A percentile compares a stretch with the other conserved stretches of the same genome.
These are phyloP conservation scores for Jaculus jaculus DNA, from an alignment of 2,113 vertebrate species.

Conservation along the genomic window DNA sequence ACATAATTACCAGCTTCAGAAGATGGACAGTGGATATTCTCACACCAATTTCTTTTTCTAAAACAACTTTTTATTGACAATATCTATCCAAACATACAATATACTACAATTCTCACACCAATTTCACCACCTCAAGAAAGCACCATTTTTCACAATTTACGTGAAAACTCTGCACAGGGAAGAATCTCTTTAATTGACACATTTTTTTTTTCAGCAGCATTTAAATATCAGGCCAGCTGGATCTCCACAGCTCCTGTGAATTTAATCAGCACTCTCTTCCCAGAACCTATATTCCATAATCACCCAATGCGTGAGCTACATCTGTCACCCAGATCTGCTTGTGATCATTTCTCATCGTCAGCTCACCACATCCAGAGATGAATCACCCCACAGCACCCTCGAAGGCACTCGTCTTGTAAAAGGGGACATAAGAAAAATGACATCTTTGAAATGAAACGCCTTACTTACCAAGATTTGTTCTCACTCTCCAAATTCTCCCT, in stretches of 20 bases:
- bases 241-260: constrained; percentile 72
- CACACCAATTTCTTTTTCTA: neutral
- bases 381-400: neutral
- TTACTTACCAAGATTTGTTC: neutral
- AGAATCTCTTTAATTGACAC: constrained; percentile 71
- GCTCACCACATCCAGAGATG: neutral
- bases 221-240: constrained; percentile 78
- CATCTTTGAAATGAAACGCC: constrained; percentile 11
- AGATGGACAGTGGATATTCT: neutral
- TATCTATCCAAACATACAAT: too few species aligned
- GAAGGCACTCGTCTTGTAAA: neutral
- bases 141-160: constrained; percentile 32
- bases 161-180: constrained; percentile 62
- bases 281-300: constrained; percentile 72
- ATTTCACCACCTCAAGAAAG: constrained; percentile 33
- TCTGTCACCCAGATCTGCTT: constrained; percentile 77
- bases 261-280: constrained; percentile 73
- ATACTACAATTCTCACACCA: neutral
- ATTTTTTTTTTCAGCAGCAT: constrained; percentile 59
- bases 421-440: neutral
- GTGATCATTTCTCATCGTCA: constrained; percentile 52
- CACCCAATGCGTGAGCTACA: constrained; percentile 68
- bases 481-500: neutral
- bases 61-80: too few species aligned
- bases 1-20: neutral